These are phyloP conservation scores for Drosophila tani DNA, from an alignment of 1,140 invertebrate genomes.

Conservation along the genomic window DNA sequence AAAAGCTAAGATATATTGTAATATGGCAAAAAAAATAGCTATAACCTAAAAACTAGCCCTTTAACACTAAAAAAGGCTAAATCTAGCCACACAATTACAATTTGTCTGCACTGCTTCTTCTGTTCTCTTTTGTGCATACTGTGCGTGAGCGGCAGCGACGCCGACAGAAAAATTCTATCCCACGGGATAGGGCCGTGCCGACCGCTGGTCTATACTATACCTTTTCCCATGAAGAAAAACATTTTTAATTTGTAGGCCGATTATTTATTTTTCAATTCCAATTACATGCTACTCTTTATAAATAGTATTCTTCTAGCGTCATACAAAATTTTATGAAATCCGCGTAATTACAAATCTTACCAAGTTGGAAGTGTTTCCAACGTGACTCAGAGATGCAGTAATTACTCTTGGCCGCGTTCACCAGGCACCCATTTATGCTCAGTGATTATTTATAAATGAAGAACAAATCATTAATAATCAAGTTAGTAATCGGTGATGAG, in stretches of 20 bases:
- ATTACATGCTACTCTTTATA: conserved; percentile 37
- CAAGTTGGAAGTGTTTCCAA: conserved; percentile 1
- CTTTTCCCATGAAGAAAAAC: neutral
- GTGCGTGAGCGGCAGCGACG: too few relatives aligned
- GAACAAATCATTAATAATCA: neutral
- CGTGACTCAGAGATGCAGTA: conserved; percentile 9
- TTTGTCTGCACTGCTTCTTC: too few relatives aligned
- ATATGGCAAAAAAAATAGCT: too few relatives aligned
- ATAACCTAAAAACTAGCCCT: too few relatives aligned
- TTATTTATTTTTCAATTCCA: conserved; percentile 34
- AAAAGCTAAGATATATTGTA: too few relatives aligned
- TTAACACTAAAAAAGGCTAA: too few relatives aligned
- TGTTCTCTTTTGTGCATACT: too few relatives aligned
- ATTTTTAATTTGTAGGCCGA: neutral
- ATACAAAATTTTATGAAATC: conserved; percentile 23
- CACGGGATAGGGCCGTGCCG: too few relatives aligned
- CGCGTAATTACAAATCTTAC: conserved; percentile 5
- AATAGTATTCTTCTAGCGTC: conserved; percentile 40
- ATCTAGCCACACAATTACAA: too few relatives aligned
- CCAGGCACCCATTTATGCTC: neutral
- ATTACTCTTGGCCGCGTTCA: conserved; percentile 5
- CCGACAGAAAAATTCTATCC: too few relatives aligned
- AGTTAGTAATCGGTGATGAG: neutral
- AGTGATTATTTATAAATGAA: neutral
- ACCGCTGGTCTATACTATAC: too few relatives aligned